Evolutionary conservation across 2,888 invertebrate species (phyloP), one percentile per base, ranked within the genome.

Genomic region (Acanthosepion pharaonis): DNA sequence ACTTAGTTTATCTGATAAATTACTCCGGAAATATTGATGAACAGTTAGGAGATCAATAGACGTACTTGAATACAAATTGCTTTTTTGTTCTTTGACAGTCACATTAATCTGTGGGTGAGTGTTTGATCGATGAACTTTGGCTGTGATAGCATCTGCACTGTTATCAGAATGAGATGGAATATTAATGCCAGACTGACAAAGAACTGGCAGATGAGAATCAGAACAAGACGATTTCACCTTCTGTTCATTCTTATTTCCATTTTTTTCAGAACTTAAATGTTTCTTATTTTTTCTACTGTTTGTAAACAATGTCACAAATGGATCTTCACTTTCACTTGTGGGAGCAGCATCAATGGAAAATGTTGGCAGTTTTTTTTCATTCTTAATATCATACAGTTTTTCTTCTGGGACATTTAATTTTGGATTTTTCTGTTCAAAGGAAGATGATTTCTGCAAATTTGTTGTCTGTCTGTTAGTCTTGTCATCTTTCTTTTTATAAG

Each of bases 1-100:
- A 96, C 99, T 99, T 93, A 98, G 98, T 98, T 99, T 99, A 97
- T 99, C 99, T 95, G 98, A 98, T 64, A 99, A 98, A 2, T 98
- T 98, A 97, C 99, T 99, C 96, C 98, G 98, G 97, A 98, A 99
- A 95, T 99, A 99, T 78, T 96, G 95, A 94, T 96, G 96, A 59
- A 96, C 96, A 18, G 97, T 96, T 48, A 96, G 95, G 48, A 96
- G 95, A 78, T 96, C 96, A 91, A 96, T 94, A 23, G 96, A 95
- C 0, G 96, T 96, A 55, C 96, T 96, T 64, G 95, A 96, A 94
- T 96, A 96, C 25, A 96, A 94, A 92, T 33, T 33, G 33, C 20
- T 94, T 59, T 55, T 53, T 64, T 53, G 94, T 93, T 53, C 28
- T 33, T 94, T 55, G 28, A 64, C n/a, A 64, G 33, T 64, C 11